A percentile compares a stretch with the other conserved stretches of the same genome.
phyloP scores from a whole-genome alignment of 1,140 invertebrate genomes.

The Cherax destructor region DNA sequence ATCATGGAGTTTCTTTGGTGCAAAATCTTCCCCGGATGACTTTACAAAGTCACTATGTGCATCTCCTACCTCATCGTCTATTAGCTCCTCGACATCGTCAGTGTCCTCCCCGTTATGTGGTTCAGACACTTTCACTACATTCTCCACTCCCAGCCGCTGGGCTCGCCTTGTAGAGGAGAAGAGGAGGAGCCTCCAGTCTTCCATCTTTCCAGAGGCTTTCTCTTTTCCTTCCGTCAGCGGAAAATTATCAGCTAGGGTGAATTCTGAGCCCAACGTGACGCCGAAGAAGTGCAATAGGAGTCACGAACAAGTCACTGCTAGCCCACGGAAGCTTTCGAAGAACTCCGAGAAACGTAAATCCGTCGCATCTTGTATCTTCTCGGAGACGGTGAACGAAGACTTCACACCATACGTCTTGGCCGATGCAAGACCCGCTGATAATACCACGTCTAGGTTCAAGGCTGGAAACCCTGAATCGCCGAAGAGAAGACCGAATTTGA shows the following conservation, averaged over 20 bases:
- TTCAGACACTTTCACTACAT: background rate
- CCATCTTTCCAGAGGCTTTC: constrained; percentile 22
- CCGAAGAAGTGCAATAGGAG: background rate
- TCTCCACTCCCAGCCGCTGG: constrained; percentile 32
- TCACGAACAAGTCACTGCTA: background rate
- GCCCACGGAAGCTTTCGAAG: background rate
- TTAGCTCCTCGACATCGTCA: background rate
- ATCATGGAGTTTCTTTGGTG: constrained; percentile 28
- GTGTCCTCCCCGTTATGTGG: background rate
- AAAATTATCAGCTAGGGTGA: constrained; percentile 24
- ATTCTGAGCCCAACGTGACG: constrained; percentile 21
- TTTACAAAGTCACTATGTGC: background rate
- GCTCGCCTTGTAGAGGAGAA: constrained; percentile 3
- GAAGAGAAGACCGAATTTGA: too few relatives aligned
- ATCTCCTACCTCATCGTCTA: constrained; percentile 5
- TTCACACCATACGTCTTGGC: constrained; percentile 19
- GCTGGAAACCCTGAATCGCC: background rate
- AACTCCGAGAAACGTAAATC: background rate
- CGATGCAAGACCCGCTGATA: background rate
- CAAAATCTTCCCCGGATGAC: constrained; percentile 8
- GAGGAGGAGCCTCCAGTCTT: constrained; percentile 35
- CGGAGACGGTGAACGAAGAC: constrained; percentile 17
- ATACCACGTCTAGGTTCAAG: background rate
- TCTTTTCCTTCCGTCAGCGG: background rate
- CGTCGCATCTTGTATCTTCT: constrained; percentile 36